Base-by-base conservation (phyloP, 2,888 invertebrate species). In the Argyresthia albistria region DNA sequence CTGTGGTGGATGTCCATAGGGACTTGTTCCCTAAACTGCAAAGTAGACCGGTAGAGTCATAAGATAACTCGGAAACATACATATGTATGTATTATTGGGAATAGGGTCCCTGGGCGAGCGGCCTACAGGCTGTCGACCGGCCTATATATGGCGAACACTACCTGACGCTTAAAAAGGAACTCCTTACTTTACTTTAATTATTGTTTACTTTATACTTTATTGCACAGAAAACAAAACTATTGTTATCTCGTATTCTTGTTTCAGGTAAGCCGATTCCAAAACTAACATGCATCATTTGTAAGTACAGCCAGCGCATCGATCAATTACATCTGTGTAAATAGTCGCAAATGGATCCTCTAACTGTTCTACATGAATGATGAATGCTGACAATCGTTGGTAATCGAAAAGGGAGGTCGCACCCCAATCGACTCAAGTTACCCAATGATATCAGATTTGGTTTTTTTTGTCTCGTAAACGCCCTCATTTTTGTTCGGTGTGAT, bases 371-470 rank as follows among this genome's bases (percentile, higher is more conserved):
- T 45, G 51, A 51, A 51, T 51, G 51, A 51, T 51, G 36, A 51
- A 51, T 45, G 46, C n/a, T 16, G 52, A 43, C 42, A 52, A 48
- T 39, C 15, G 52, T 46, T 37, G 46, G 37, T 52, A 68, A 69
- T 69, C 64, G 60, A 63, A 66, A 68, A 62, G 60, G 61, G 59
- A 64, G 66, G 69, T 68, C 70, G 68, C 62, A 25, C 50, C 62
- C 64, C 63, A 65, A 64, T 58, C 67, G 70, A 76, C 71, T 84
- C 80, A 65, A 69, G 73, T 84, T 83, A 79, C 83, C 75, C 79
- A 80, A 80, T 77, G 80, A 81, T 73, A 72, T 66, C 66, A 68
- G 74, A 73, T 80, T 80, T 80, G 74, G 83, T 79, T 81, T 75
- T 74, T 71, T 75, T 73, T 61, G 65, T 63, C 74, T 76, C 67